These are phyloP conservation scores for Erebia epiphron DNA, from an alignment of 2,888 invertebrate genomes.

Conservation along the genomic window DNA sequence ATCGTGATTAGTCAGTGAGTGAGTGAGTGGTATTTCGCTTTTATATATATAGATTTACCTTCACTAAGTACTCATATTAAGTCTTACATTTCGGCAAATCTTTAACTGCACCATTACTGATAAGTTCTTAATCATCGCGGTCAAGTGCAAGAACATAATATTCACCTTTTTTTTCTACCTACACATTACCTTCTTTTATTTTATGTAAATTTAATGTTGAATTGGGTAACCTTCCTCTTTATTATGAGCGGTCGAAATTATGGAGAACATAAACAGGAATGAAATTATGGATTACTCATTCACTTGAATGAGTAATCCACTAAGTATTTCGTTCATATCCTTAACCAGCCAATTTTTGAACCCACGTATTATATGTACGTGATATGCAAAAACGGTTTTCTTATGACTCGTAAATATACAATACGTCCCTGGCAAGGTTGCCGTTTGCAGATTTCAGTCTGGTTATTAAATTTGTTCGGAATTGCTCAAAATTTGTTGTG, in stretches of 20 bases:
- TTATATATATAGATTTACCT: too few relatives aligned
- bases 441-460: not conserved
- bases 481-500: not conserved
- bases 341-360: constrained; percentile 10
- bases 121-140: too few relatives aligned
- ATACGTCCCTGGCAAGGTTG: constrained; percentile 9
- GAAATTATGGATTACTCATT: too few relatives aligned
- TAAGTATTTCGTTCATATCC: constrained; percentile 13
- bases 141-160: too few relatives aligned
- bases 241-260: not conserved
- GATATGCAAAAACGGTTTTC: not conserved
- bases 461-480: not conserved
- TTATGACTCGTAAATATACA: constrained; percentile 13
- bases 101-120: too few relatives aligned
- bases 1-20: too few relatives aligned
- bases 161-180: too few relatives aligned
- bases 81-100: not conserved
- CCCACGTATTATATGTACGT: not conserved
- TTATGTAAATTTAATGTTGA: not conserved
- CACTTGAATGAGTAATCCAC: constrained; percentile 9
- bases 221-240: not conserved
- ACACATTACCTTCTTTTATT: too few relatives aligned
- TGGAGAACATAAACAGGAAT: not conserved
- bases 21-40: too few relatives aligned
- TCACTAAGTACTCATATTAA: not conserved